Evolutionary conservation across 2,797 vertebrate genomes (phyloP).

Genomic region (Dicrostonyx torquatus): DNA sequence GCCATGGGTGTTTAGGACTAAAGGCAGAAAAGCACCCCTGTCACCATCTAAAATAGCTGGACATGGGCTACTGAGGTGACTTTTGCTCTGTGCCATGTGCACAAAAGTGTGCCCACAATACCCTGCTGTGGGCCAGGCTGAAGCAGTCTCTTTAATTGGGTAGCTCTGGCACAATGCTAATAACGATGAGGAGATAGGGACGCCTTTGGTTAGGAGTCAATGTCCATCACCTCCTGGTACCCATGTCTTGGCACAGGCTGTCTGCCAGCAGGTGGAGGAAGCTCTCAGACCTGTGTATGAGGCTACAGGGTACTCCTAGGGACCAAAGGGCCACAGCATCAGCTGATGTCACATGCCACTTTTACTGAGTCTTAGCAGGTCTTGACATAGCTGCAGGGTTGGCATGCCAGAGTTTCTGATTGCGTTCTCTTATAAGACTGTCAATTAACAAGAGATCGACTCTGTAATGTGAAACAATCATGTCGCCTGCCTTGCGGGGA

Average conservation of each 20-base stretch:
- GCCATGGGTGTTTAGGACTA: background rate
- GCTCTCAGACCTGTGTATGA: background rate
- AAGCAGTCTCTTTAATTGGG: background rate
- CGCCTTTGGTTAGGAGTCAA: slow-evolving; percentile 16
- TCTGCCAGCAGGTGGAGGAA: slow-evolving; percentile 14
- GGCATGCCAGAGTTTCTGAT: slow-evolving; percentile 33
- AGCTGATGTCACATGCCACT: background rate
- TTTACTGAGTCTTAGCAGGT: background rate
- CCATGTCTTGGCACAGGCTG: background rate
- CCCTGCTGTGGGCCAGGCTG: background rate
- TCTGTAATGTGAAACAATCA: background rate
- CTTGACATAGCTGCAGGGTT: slow-evolving; percentile 42
- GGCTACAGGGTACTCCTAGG: background rate
- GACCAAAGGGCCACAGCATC: no score
- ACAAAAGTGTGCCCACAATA: background rate
- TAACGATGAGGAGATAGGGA: slow-evolving; percentile 1
- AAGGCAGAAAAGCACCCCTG: background rate
- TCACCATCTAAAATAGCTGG: background rate
- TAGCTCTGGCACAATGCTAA: background rate
- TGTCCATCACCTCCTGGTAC: background rate
- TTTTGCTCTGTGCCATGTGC: fast-evolving
- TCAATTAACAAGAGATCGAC: slow-evolving; percentile 62
- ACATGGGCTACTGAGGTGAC: fast-evolving
- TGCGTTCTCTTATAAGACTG: slow-evolving; percentile 61
- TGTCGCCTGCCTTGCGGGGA: slow-evolving; percentile 22